Conservation (phyloP, 2,113 vertebrate species). For the Rhinichthys klamathensis region DNA sequence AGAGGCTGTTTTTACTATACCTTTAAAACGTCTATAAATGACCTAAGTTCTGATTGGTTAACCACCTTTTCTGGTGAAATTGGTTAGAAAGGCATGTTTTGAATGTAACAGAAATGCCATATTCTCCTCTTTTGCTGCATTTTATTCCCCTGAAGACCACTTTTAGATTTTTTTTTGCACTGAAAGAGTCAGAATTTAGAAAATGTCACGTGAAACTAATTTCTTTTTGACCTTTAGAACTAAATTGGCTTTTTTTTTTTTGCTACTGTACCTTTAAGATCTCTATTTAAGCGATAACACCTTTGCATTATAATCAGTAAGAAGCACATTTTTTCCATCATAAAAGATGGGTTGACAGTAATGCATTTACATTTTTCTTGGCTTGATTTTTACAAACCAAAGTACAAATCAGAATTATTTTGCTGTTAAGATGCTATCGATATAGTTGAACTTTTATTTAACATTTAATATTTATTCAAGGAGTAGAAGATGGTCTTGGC, state of each 20-base stretch:
- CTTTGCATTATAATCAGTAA: no score
- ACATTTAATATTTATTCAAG: no score
- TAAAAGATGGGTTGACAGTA: neutral
- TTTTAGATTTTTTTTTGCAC: neutral
- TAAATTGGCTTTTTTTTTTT: no score
- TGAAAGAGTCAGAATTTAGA: neutral
- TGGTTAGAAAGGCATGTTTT: neutral
- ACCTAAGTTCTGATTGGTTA: neutral
- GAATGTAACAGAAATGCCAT: neutral
- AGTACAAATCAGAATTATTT: neutral
- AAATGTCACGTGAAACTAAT: no score
- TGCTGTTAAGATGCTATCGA: neutral
- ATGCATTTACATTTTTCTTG: no score
- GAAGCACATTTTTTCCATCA: neutral
- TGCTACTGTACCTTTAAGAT: no score
- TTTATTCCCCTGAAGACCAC: neutral
- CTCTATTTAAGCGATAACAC: no score
- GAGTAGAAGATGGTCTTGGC: no score
- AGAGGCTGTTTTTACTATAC: neutral
- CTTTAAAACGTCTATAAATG: neutral
- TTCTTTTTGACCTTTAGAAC: no score
- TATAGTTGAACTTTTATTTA: neutral
- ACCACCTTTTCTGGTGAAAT: neutral
- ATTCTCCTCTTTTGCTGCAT: neutral
- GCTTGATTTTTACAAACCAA: neutral